phyloP scores from a whole-genome alignment of 2,888 invertebrate species.

The Scelioninae gen. 1 region DNA sequence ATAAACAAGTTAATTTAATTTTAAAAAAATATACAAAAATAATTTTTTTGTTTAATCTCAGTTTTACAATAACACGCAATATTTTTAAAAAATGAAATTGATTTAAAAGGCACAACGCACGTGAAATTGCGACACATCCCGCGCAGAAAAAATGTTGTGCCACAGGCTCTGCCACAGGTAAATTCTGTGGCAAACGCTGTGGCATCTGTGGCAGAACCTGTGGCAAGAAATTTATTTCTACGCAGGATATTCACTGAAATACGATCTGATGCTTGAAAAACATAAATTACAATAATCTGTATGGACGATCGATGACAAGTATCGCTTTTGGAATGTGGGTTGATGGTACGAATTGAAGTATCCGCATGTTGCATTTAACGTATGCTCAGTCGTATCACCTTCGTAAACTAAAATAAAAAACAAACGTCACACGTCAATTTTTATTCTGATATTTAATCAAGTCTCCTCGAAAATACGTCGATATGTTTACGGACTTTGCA shows the following conservation, averaged over 20 bases:
- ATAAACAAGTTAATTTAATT: too few relatives aligned
- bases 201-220: too few relatives aligned
- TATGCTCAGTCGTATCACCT: conserved; percentile 20
- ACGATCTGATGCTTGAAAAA: conserved; percentile 15
- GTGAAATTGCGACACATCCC: neutral
- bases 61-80: too few relatives aligned
- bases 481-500: conserved; percentile 18
- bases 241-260: conserved; percentile 18
- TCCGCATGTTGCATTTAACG: conserved; percentile 18
- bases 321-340: conserved; percentile 29
- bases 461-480: neutral
- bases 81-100: too few relatives aligned
- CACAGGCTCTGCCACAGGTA: too few relatives aligned
- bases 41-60: too few relatives aligned
- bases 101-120: too few relatives aligned
- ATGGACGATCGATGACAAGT: conserved; percentile 31
- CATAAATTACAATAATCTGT: conserved; percentile 33
- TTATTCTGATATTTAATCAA: conserved; percentile 7
- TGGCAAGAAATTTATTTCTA: too few relatives aligned
- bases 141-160: too few relatives aligned
- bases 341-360: conserved; percentile 13
- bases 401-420: conserved; percentile 12
- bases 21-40: too few relatives aligned
- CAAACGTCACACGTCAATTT: conserved; percentile 28
- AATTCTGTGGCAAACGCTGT: too few relatives aligned